A percentile compares a stretch with the other conserved stretches of the same genome.
phyloP scores from a whole-genome alignment of 2,888 invertebrate genomes.

The Criorhina ranunculi region DNA sequence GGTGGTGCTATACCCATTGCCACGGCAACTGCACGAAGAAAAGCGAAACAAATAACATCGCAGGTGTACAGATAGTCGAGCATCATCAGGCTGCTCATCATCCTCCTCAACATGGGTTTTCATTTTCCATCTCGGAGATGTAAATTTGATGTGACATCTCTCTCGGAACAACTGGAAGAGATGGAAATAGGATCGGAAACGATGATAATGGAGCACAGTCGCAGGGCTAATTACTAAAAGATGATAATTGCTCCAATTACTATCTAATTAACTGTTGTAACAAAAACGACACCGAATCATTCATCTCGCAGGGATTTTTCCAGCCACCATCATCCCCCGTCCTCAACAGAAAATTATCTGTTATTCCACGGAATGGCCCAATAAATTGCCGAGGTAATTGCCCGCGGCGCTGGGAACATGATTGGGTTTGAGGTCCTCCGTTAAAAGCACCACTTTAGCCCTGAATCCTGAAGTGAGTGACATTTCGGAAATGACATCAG shows the following conservation, averaged over 20 bases:
- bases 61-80: slow-evolving; percentile 41
- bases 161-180: slow-evolving; percentile 7
- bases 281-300: slow-evolving; percentile 26
- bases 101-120: slow-evolving; percentile 8
- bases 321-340: neutral
- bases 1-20: slow-evolving; percentile 37
- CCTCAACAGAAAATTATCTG: slow-evolving; percentile 44
- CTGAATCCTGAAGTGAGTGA: slow-evolving; percentile 53
- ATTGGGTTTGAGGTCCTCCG: slow-evolving; percentile 31
- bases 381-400: slow-evolving; percentile 66
- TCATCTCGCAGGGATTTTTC: slow-evolving; percentile 31
- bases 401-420: slow-evolving; percentile 25
- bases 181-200: slow-evolving; percentile 58
- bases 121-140: slow-evolving; percentile 50
- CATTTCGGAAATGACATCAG: slow-evolving; percentile 67
- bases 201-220: slow-evolving; percentile 37
- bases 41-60: slow-evolving; percentile 48
- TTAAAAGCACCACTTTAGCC: slow-evolving; percentile 50
- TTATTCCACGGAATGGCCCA: slow-evolving; percentile 54
- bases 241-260: slow-evolving; percentile 73
- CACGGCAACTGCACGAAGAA: slow-evolving; percentile 44
- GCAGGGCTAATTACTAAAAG: slow-evolving; percentile 58
- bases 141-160: slow-evolving; percentile 64
- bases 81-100: neutral
- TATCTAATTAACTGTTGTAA: slow-evolving; percentile 65